phyloP scores from a whole-genome alignment of 2,888 invertebrate genomes.

The Limnephilus marmoratus region DNA sequence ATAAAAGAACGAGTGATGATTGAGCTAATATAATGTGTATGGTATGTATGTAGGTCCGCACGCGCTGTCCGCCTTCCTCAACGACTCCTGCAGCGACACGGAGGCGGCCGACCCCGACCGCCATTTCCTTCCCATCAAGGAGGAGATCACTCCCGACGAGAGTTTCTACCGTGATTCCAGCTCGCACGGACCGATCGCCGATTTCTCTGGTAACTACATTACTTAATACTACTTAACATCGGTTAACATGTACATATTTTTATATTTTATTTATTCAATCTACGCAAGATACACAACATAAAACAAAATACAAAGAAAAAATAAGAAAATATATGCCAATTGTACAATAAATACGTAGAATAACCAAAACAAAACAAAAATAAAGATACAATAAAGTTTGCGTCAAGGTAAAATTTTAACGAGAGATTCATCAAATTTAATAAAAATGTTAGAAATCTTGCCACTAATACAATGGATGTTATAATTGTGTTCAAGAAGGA shows the following conservation, averaged over 20 bases:
- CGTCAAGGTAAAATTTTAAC: too few species aligned
- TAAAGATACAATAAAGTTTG: too few species aligned
- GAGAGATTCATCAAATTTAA: too few species aligned
- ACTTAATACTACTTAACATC: neutral
- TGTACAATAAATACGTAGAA: too few species aligned
- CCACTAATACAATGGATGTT: too few species aligned
- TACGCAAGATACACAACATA: neutral
- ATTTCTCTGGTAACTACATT: slow-evolving; percentile 52
- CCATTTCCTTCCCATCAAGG: slow-evolving; percentile 72
- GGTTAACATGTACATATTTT: too few species aligned
- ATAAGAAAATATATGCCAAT: neutral
- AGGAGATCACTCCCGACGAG: slow-evolving; percentile 72
- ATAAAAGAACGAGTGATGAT: neutral
- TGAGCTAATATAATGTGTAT: neutral
- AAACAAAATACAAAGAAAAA: too few species aligned
- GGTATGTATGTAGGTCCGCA: slow-evolving; percentile 70
- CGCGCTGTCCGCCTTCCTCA: slow-evolving; percentile 72
- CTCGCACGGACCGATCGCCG: slow-evolving; percentile 53
- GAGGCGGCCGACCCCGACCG: slow-evolving; percentile 69
- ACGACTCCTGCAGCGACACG: slow-evolving; percentile 76
- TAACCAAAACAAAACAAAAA: too few species aligned
- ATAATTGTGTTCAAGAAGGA: too few species aligned
- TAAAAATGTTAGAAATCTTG: too few species aligned
- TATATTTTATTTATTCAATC: neutral
- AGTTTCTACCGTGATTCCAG: slow-evolving; percentile 65